A percentile compares a stretch with the other conserved stretches of the same genome.
Conservation (phyloP, 2,888 invertebrate species). For the Drosophila affinis region DNA sequence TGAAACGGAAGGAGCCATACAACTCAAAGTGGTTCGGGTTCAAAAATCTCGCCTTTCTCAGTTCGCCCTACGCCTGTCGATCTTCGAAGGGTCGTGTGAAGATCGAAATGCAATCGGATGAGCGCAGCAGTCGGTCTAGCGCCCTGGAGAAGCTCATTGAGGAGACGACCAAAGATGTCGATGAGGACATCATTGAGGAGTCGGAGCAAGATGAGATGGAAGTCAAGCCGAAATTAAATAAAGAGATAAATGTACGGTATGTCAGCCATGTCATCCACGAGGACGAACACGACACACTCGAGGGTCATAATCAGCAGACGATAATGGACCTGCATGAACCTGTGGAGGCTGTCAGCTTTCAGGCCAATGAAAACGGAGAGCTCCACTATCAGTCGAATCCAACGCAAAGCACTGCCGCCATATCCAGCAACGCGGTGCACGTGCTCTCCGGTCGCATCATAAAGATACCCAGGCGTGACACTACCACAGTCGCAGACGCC, state of each 20-base stretch:
- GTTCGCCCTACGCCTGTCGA: constrained; percentile 85
- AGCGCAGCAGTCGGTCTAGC: constrained; percentile 76
- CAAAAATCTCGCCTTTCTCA: constrained; percentile 86
- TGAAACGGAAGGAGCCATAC: constrained; percentile 85
- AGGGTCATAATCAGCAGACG: constrained; percentile 60
- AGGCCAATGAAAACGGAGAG: constrained; percentile 80
- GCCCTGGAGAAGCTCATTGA: constrained; percentile 83
- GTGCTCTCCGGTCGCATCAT: constrained; percentile 78
- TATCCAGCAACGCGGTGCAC: constrained; percentile 49
- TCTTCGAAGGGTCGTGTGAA: constrained; percentile 81
- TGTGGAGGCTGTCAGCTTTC: constrained; percentile 79
- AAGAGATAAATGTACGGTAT: constrained; percentile 70
- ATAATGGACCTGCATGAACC: constrained; percentile 65
- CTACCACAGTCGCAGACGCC: constrained; percentile 69
- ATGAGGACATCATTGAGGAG: constrained; percentile 75
- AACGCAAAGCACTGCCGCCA: constrained; percentile 23
- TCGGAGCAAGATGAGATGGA: constrained; percentile 68
- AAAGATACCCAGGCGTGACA: constrained; percentile 81
- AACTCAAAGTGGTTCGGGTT: constrained; percentile 86
- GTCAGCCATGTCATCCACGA: constrained; percentile 56
- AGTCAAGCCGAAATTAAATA: constrained; percentile 78
- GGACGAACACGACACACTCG: constrained; percentile 64
- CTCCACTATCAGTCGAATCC: constrained; percentile 70
- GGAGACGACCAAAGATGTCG: constrained; percentile 83
- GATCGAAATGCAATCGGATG: constrained; percentile 78